phyloP scores from a whole-genome alignment of 2,888 invertebrate species.

The Holacanthella duospinosa region DNA sequence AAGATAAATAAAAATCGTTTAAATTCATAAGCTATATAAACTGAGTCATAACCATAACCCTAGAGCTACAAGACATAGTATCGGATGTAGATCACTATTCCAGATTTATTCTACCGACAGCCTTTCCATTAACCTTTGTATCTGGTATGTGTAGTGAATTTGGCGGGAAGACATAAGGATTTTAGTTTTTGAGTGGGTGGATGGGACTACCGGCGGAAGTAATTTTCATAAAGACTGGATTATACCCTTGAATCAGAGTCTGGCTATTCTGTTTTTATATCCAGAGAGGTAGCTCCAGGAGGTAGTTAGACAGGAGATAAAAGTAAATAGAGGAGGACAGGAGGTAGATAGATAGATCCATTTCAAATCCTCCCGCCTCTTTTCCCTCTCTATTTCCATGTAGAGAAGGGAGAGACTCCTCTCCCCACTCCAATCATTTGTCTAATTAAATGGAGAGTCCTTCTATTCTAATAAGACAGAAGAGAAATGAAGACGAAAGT shows the following conservation, averaged over 20 bases:
- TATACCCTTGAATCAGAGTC: background rate
- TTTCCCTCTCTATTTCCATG: background rate
- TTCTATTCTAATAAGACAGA: background rate
- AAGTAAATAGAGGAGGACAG: background rate
- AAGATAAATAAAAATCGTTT: too few species aligned
- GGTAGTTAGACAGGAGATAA: background rate
- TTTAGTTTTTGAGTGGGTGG: too few species aligned
- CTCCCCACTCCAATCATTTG: slow-evolving; percentile 28
- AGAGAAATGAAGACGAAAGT: background rate
- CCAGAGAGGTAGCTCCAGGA: background rate
- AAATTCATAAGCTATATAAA: too few species aligned
- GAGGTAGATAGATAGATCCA: background rate
- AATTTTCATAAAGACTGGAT: background rate
- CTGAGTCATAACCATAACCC: too few species aligned
- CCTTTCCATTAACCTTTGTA: too few species aligned
- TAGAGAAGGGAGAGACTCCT: background rate
- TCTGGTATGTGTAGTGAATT: too few species aligned
- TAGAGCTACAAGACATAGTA: too few species aligned
- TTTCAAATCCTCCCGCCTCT: background rate
- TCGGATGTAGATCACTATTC: too few species aligned
- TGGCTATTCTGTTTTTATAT: background rate
- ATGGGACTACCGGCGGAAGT: too few species aligned
- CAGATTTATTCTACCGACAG: too few species aligned
- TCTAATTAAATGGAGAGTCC: slow-evolving; percentile 29
- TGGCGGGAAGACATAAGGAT: too few species aligned